Conservation (phyloP, 1,140 invertebrate species). For the Hetaerina americana region DNA sequence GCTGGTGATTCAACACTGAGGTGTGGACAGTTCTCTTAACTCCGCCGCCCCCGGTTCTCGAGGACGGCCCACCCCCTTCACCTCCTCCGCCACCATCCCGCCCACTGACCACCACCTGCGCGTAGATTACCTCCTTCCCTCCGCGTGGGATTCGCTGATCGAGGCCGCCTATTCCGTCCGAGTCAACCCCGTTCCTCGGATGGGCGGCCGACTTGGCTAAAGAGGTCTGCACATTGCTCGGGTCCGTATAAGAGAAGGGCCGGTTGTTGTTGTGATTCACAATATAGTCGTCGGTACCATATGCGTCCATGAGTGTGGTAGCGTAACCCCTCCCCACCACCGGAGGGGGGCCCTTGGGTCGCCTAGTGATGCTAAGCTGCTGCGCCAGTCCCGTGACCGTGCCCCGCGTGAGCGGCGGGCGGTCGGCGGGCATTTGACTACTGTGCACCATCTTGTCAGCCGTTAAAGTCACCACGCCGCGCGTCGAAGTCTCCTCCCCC, state of each 20-base stretch:
- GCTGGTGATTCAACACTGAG: conserved; percentile 24
- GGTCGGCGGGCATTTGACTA: conserved; percentile 47
- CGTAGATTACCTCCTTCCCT: conserved; percentile 48
- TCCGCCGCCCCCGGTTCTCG: conserved; percentile 16
- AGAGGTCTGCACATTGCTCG: conserved; percentile 28
- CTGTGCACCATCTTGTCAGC: conserved; percentile 42
- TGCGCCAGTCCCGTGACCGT: conserved; percentile 49
- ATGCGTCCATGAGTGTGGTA: conserved; percentile 38
- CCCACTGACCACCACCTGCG: conserved; percentile 51
- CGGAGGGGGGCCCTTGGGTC: conserved; percentile 29
- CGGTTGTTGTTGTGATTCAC: conserved; percentile 51
- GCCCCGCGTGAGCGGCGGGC: conserved; percentile 45
- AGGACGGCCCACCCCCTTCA: not conserved
- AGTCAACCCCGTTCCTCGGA: conserved; percentile 14
- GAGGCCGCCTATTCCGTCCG: not conserved
- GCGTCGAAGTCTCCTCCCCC: not conserved
- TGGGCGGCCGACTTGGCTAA: conserved; percentile 10
- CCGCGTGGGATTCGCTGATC: conserved; percentile 8
- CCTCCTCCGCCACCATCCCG: conserved; percentile 16
- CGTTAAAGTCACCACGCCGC: not conserved
- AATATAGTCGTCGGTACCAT: not conserved
- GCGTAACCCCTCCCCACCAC: conserved; percentile 37
- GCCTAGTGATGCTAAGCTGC: conserved; percentile 41
- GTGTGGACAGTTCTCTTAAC: conserved; percentile 40
- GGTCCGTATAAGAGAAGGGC: conserved; percentile 58